phyloP scores from a whole-genome alignment of 2,888 invertebrate species.

The Drosophila koepferae region DNA sequence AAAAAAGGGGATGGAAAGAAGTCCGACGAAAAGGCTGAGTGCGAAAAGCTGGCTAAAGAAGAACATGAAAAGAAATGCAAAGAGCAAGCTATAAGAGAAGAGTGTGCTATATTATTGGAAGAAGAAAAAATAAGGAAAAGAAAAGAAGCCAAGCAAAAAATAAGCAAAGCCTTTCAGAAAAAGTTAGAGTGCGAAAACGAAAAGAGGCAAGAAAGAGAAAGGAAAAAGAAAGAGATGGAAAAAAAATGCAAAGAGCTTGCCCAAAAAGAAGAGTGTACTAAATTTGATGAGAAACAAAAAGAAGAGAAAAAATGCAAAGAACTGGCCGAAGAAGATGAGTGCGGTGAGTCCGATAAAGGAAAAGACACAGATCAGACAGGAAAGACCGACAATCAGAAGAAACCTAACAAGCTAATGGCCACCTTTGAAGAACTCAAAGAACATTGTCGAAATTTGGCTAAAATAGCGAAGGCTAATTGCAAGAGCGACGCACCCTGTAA shows the following conservation, averaged over 20 bases:
- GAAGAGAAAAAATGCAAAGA: constrained; percentile 23
- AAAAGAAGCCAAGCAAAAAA: background rate
- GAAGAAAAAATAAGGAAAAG: background rate
- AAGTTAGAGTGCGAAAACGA: background rate
- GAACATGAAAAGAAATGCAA: background rate
- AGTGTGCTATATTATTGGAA: background rate
- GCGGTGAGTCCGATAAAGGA: background rate
- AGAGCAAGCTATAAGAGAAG: background rate
- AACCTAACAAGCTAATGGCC: constrained; percentile 20
- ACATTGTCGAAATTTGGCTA: constrained; percentile 25
- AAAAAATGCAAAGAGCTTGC: background rate
- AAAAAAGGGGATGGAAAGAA: background rate
- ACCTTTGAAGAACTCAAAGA: constrained; percentile 20
- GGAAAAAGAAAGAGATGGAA: background rate
- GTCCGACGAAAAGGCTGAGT: background rate
- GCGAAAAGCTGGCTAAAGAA: background rate
- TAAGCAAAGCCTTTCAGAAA: background rate
- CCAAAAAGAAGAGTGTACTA: background rate
- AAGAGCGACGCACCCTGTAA: background rate
- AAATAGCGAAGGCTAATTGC: constrained; percentile 2
- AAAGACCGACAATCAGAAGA: background rate
- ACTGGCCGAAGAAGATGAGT: constrained; percentile 13
- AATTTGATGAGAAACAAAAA: background rate
- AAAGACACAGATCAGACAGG: background rate
- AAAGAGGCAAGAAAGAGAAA: background rate